Conservation (phyloP, 2,888 invertebrate species). For the Drosophila borealis region DNA sequence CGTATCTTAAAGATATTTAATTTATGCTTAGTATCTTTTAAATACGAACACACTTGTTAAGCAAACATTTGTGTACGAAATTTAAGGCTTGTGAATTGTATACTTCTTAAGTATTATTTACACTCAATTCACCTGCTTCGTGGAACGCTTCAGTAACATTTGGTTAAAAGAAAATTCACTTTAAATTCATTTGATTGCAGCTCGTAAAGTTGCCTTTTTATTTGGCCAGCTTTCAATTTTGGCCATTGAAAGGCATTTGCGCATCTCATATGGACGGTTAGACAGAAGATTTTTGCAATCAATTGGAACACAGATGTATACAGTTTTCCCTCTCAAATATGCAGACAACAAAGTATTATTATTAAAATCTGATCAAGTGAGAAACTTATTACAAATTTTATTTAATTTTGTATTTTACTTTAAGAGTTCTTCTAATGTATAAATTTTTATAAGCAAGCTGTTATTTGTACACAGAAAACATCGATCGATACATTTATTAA, state of each 20-base stretch:
- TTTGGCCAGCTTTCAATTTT: constrained; percentile 16
- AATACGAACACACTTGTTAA: background rate
- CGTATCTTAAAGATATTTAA: constrained; percentile 30
- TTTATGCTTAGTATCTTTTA: constrained; percentile 12
- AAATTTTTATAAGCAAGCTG: too few relatives aligned
- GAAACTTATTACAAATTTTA: background rate
- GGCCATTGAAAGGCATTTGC: constrained; percentile 19
- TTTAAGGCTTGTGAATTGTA: constrained; percentile 28
- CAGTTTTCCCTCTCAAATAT: constrained; percentile 6
- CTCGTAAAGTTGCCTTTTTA: constrained; percentile 35
- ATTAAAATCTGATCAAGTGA: background rate
- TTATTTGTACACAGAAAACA: background rate
- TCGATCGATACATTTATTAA: background rate
- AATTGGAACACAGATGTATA: constrained; percentile 3
- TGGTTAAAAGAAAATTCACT: constrained; percentile 19
- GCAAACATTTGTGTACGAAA: constrained; percentile 30
- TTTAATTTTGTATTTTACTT: background rate
- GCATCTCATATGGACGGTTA: constrained; percentile 32
- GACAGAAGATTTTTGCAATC: constrained; percentile 23
- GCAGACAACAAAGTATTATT: background rate
- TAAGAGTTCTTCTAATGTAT: background rate
- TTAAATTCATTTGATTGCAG: constrained; percentile 52
- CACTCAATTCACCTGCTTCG: constrained; percentile 59
- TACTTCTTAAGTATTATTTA: constrained; percentile 52
- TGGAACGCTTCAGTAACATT: constrained; percentile 23